Evolutionary conservation across 1,140 invertebrate species (phyloP), one percentile per base, ranked within the genome.

Genomic region (Ceratosolen fusciceps): DNA sequence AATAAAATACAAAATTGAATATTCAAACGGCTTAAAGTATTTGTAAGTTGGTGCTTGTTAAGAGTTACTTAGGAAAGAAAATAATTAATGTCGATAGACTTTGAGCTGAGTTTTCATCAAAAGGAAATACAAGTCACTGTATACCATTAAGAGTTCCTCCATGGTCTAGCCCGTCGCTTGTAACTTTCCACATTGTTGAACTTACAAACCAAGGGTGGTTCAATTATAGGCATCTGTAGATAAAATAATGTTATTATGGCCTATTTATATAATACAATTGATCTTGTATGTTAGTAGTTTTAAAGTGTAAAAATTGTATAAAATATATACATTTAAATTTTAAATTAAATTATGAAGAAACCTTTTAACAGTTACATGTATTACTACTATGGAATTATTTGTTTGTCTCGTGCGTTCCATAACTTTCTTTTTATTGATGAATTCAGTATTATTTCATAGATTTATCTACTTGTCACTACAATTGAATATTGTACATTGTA

Each of bases 101-200:
- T n/a, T n/a, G n/a, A n/a, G n/a, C n/a, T n/a, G n/a, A n/a, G n/a
- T 47, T 70, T 70, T 70, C 37, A 47, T 47, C 49, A 10, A 70
- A 12, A 70, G 8, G 49, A 21, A 72, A 31, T 52, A 21, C 14
- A 73, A 62, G 14, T 79, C 67, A 77, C 31, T 65, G 37, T 21
- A 47, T 80, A 80, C 78, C 78, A 49, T 74, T 75, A 80, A 37
- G 26, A 56, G 73, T 75, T 80, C 73, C 65, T 74, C 73, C 65
- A 80, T 71, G 43, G 4, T 80, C 65, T 31, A 62, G 16, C 72
- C 62, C 58, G 8, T 47, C 10, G 12, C 26, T 68, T 24, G 26
- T 26, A 4, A 71, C n/a, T 71, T 49, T 56, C 47, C 37, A 58
- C 72, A 71, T 80, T 70, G 21, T 80, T 54, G 54, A 75, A 71